Base-by-base conservation (phyloP, 1,140 invertebrate species). In the Trachelipus rathkii region DNA sequence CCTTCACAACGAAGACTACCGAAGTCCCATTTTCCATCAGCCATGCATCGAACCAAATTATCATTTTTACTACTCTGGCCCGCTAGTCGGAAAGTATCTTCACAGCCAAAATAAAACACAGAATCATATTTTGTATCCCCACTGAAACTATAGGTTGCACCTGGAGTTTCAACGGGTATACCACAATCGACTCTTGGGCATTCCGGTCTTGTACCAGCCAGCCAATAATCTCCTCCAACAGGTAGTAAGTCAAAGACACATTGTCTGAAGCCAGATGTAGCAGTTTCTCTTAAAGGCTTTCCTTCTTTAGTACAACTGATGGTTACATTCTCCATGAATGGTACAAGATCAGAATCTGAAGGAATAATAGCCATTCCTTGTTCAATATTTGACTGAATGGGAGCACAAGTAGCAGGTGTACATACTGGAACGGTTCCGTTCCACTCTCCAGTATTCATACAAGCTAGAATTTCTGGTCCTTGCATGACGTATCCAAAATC, bases 1-100 rank as follows among this genome's bases (percentile, higher is more conserved):
- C 95, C 95, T 87, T 97, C 95, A 83, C 96, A 99, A 70, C 95
- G 88, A 19, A 99, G 87, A 85, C 97, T 94, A 10, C 96, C 96
- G 85, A 98, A 97, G 86, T 98, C 96, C 96, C 96, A 98, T 72
- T 94, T 91, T 9, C 93, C 94, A 84, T 95, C 95, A 33, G 79
- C 73, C 43, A 79, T 77, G 73, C 82, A 86, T 46, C 92, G 89
- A 0, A 98, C 95, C 21, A 95, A 91, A 83, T 96, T 95, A 82
- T 98, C 95, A 81, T 95, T 92, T 81, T 91, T 91, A 46, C 90
- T 92, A 0, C 93, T 95, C 87, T 96, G 94, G 5, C 96, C 95
- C 43, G 94, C 95, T 24, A 97, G 85, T 83, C 94, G 95, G 84
- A 97, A 97, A 0, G 95, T 97, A 83, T 96, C 81, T 86, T 97